Base-by-base conservation (phyloP, 2,797 vertebrate genomes). In the Lepilemur septentrionalis region DNA sequence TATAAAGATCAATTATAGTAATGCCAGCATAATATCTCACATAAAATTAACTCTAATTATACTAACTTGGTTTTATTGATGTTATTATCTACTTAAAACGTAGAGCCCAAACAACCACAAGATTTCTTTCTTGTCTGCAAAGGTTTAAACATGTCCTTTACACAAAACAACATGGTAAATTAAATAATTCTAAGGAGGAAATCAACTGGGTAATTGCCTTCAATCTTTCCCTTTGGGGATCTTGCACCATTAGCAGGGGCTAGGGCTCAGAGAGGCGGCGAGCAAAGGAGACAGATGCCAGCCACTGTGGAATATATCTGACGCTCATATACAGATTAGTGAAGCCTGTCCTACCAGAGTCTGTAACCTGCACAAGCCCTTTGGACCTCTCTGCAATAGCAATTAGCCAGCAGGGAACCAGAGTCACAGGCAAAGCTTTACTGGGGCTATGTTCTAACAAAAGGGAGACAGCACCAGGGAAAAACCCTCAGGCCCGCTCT, bases 21-120 rank as follows among this genome's bases (percentile, higher is more conserved):
- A 81, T 91, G 28, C 23, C 87, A 94, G 65, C 38, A 18, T 72
- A 94, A 52, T 35, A 76, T 2, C 23, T 65, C 75, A 61, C 13
- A 57, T 91, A 94, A 93, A 87, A 70, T 96, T 50, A 95, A 92
- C 83, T 93, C 48, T 92, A 90, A 95, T 96, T 67, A 83, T 10
- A 72, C 15, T 69, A 94, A 70, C 23, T 35, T 89, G 61, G 84
- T 65, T 90, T 96, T 89, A 80, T 67, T 89, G 75, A 91, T 72
- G 43, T 41, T 82, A 48, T 50, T 92, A 76, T 41, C 35, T 82
- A 87, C 38, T 95, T 85, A 95, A 96, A 95, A 92, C 32, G 8
- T 55, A 61, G 46, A 82, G 52, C 8, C 14, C 57, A 50, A 63
- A 69, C 81, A 93, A 46, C 59, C 59, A 73, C 59, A 83, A 18